A percentile compares a stretch with the other conserved stretches of the same genome.
phyloP scores from a whole-genome alignment of 1,140 invertebrate genomes.

The Ctenoplectra terminalis region DNA sequence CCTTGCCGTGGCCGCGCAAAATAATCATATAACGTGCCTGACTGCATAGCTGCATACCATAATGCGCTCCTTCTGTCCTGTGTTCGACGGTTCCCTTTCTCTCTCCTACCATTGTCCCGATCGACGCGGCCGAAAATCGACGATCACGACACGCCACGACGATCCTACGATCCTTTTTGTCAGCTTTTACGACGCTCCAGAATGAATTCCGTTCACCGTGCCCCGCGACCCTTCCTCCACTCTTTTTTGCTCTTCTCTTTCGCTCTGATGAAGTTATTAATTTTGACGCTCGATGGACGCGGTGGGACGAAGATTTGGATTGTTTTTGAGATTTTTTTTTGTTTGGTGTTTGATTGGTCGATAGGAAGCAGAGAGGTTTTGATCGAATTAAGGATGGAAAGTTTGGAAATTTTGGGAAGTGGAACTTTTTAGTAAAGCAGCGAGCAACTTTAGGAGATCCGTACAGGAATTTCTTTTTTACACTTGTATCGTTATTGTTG shows the following conservation, averaged over 20 bases:
- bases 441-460: too few species aligned
- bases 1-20: conserved; percentile 72
- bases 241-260: neutral
- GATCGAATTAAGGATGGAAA: too few species aligned
- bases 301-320: too few species aligned
- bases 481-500: too few species aligned
- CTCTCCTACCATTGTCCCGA: conserved; percentile 35
- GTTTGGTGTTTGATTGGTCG: neutral
- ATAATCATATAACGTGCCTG: conserved; percentile 76
- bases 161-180: conserved; percentile 21
- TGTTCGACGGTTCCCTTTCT: conserved; percentile 30
- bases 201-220: conserved; percentile 9
- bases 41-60: conserved; percentile 78
- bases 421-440: too few species aligned
- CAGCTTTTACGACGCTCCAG: conserved; percentile 29
- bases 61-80: conserved; percentile 58
- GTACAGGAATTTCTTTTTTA: too few species aligned
- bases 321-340: too few species aligned
- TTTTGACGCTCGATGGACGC: neutral
- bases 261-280: conserved; percentile 36
- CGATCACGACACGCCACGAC: conserved; percentile 7
- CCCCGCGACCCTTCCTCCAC: neutral
- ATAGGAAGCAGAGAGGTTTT: too few species aligned
- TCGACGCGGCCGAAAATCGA: conserved; percentile 24
- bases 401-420: too few species aligned